Evolutionary conservation across 1,140 invertebrate species (phyloP), one percentile per base, ranked within the genome.

Genomic region (Adelges cooleyi): DNA sequence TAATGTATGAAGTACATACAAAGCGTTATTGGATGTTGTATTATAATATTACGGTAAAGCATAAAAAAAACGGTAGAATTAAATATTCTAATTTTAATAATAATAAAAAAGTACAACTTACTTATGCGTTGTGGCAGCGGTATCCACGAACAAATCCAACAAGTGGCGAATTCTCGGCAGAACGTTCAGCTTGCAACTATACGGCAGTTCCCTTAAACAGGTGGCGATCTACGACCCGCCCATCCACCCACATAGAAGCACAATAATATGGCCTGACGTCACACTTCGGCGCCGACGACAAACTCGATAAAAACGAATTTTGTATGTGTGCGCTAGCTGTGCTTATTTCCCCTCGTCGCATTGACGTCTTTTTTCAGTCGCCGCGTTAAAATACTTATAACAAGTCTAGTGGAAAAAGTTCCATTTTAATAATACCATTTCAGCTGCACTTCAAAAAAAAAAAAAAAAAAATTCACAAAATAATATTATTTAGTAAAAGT

Each of bases 241-340:
- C 42, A 33, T 33, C 42, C 56, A 29, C 56, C 42, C 56, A 62
- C 56, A 46, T 33, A 18, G 46, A 48, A 46, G 29, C 23, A 46
- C 40, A 62, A 62, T 18, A 48, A 36, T 33, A 62, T 17, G 42
- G 44, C 40, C 56, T 62, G 56, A 62, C 56, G 56, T 62, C 56
- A 62, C 54, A 59, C 54, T 59, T 59, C 54, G 54, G 54, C 54
- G 54, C 54, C 54, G 54, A 59, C 53, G 33, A 59, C 38, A 56
- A 56, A 56, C 53, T 56, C 53, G 38, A 56, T 56, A 56, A 44
- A 42, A 56, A 56, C 53, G 53, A 56, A 56, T 44, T 56, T 44
- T 42, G 5, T 9, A 17, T 56, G 38, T 38, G 33, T 38, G 17
- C 3, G 29, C 51, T n/a, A n/a, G 29, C 13, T 17, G 29, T 54